phyloP scores from a whole-genome alignment of 2,888 invertebrate species.

The Phorcus lineatus region DNA sequence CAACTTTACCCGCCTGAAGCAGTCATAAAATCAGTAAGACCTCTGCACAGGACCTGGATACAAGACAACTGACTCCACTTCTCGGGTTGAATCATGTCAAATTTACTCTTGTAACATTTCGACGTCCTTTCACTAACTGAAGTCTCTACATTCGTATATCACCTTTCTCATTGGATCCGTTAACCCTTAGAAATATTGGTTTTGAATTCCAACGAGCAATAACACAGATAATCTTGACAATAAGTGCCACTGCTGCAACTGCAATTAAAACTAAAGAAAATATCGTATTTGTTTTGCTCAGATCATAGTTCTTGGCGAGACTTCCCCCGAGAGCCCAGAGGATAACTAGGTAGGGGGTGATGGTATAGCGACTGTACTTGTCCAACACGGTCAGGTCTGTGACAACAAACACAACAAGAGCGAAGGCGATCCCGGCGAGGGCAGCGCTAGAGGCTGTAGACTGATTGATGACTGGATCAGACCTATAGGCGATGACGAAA shows the following conservation, averaged over 20 bases:
- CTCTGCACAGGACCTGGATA: too few species aligned
- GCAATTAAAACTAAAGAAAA: neutral
- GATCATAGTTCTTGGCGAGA: neutral
- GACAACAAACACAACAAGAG: conserved; percentile 49
- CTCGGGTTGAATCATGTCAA: too few species aligned
- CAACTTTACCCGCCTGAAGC: too few species aligned
- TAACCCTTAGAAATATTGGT: neutral
- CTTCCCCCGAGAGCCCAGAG: neutral
- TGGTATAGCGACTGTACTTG: conserved; percentile 50
- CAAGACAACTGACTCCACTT: too few species aligned
- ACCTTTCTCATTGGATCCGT: too few species aligned
- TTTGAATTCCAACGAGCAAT: conserved; percentile 31
- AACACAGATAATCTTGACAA: conserved; percentile 11
- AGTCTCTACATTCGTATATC: too few species aligned
- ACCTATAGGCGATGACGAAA: conserved; percentile 47
- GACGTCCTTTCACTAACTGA: too few species aligned
- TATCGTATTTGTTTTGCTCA: neutral
- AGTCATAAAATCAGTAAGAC: too few species aligned
- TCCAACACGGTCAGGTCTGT: conserved; percentile 56
- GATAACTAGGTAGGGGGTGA: conserved; percentile 53
- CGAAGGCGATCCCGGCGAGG: conserved; percentile 48
- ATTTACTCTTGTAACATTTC: too few species aligned
- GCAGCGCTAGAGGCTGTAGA: conserved; percentile 39
- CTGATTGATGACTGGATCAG: conserved; percentile 18
- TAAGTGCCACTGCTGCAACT: neutral